Percentiles rank a stretch among this genome's conserved stretches.
Conservation (phyloP, 2,113 vertebrate genomes). For the Elephas maximus region DNA sequence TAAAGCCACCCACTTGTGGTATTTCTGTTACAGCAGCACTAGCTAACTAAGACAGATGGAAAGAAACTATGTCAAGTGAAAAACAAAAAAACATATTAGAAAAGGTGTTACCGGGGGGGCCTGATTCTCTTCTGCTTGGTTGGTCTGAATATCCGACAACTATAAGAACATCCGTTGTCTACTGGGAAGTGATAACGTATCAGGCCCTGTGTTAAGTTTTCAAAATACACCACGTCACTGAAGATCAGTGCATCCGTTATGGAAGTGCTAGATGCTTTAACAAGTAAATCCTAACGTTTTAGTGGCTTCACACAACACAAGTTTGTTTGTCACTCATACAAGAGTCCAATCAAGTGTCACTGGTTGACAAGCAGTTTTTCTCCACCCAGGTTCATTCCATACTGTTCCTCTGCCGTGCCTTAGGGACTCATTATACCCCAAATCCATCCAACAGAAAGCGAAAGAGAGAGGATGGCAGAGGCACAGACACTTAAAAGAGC, state of each 20-base stretch:
- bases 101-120: not conserved
- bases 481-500: too few relatives aligned
- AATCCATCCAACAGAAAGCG: not conserved
- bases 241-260: not conserved
- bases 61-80: not conserved
- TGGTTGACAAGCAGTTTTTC: not conserved
- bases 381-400: not conserved
- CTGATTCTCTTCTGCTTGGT: not conserved
- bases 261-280: not conserved
- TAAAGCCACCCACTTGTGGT: too few relatives aligned
- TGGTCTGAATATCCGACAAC: not conserved
- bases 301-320: too few relatives aligned
- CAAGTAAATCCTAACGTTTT: not conserved
- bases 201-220: not conserved
- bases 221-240: too few relatives aligned
- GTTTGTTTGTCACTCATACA: not conserved
- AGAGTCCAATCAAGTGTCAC: not conserved
- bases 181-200: accelerated
- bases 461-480: not conserved
- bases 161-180: not conserved
- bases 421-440: not conserved
- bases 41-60: not conserved
- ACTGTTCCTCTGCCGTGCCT: not conserved
- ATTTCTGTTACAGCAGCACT: too few relatives aligned
- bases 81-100: not conserved